Percentiles rank a stretch among this genome's conserved stretches.
Conservation (phyloP, 2,797 vertebrate species). For the Ceryle rudis region DNA sequence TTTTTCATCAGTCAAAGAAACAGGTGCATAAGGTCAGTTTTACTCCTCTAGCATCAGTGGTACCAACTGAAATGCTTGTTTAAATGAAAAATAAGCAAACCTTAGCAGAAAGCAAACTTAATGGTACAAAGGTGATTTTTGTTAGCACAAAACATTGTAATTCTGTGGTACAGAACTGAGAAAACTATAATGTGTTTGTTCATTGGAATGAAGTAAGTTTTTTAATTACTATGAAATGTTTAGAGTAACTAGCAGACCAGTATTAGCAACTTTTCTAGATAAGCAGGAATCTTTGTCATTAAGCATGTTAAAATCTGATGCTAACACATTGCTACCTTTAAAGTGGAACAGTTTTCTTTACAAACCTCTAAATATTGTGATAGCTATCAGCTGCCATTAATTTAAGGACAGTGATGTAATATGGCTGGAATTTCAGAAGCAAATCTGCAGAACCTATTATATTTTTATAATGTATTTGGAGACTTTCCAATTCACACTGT, state of each 20-base stretch:
- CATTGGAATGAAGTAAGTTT: not conserved
- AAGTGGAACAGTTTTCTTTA: constrained; percentile 44
- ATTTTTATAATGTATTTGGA: constrained; percentile 62
- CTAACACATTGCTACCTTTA: constrained; percentile 49
- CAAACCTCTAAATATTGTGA: constrained; percentile 62
- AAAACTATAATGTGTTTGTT: not conserved
- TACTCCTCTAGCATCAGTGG: not conserved
- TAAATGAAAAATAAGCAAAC: not conserved
- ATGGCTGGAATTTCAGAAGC: constrained; percentile 62
- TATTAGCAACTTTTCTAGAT: constrained; percentile 31
- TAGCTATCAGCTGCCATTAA: constrained; percentile 63
- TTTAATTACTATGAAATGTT: constrained; percentile 17
- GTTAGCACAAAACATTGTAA: not conserved
- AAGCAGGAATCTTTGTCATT: constrained; percentile 8
- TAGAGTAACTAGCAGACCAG: not conserved
- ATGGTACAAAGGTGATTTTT: not conserved
- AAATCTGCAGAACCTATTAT: constrained; percentile 35
- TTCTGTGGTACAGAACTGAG: not conserved
- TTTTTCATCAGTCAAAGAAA: not conserved
- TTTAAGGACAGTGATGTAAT: constrained; percentile 55
- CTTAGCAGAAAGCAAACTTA: not conserved
- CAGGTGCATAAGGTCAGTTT: not conserved
- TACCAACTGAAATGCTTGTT: not conserved
- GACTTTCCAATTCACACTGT: constrained; percentile 57
- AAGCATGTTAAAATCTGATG: constrained; percentile 42